Base-by-base conservation (phyloP, 2,113 vertebrate species). In the Suncus etruscus region DNA sequence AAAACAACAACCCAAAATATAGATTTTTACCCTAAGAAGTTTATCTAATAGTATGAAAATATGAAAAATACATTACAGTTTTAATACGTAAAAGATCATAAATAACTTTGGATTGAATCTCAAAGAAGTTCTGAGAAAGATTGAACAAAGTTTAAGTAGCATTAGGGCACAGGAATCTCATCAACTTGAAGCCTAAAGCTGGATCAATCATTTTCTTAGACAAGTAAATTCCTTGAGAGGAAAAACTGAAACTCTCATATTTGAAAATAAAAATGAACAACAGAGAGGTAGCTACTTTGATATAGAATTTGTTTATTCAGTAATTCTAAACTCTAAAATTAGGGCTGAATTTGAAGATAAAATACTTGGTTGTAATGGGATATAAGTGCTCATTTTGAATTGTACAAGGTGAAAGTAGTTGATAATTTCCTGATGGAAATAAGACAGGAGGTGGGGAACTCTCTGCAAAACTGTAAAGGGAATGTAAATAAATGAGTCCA, bases 191-290 rank as follows among this genome's bases (percentile, higher is more conserved):
- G 81, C 65, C 85, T 87, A 89, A 70, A 51, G 86, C 91, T 68
- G 54, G 25, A 95, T 92, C 68, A 92, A 31, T 87, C 11, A 88
- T 95, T 89, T 88, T 80, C 82, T 85, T 86, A 75, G 48, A 80
- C n/a, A 86, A 94, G 39, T 78, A 89, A 24, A 91, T 83, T 61
- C 77, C 18, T 92, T 22, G 15, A 6, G 32, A 65, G 8, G 39
- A 83, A 89, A 94, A 47, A 75, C 89, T 51, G 39, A 39, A 39
- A 39, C 85, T 81, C 15, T 86, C 10, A 2, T 15, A 2, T 50
- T 89, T 84, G 83, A 45, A 63, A 70, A 87, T 82, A 31, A 88
- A 74, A 68, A 65, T 14, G 61, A 51, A 94, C 87, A 14, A 54
- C 31, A 45, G 47, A 91, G 54, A 8, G 70, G 39, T 81, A 72